These are phyloP conservation scores for Chamaetylas fuelleborni DNA, from an alignment of 2,113 vertebrate species.

Conservation along the genomic window DNA sequence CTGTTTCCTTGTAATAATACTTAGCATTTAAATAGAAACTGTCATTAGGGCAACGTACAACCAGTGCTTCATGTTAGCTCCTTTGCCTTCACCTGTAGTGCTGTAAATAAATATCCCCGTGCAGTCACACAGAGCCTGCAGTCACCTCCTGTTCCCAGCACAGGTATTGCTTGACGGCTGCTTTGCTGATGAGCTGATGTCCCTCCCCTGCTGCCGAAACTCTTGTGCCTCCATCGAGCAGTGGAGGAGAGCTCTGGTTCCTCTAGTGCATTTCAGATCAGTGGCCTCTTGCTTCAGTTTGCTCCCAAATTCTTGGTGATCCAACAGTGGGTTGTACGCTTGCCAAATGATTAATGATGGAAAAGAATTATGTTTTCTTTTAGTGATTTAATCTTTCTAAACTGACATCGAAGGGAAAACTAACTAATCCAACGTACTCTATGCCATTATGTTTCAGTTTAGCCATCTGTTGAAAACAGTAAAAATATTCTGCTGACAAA, in stretches of 20 bases:
- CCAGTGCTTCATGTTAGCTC: neutral
- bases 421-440: neutral
- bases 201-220: slow-evolving; percentile 17
- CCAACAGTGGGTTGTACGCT: neutral
- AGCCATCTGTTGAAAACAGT: neutral
- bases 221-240: neutral
- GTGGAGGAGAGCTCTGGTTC: slow-evolving; percentile 25
- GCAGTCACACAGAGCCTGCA: neutral
- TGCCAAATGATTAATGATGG: neutral
- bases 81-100: neutral
- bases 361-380: neutral
- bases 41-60: slow-evolving; percentile 33
- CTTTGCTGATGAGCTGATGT: slow-evolving; percentile 42
- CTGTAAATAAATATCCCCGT: slow-evolving; percentile 36
- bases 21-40: slow-evolving; percentile 34
- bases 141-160: neutral
- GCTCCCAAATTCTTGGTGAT: neutral
- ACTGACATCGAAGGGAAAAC: neutral
- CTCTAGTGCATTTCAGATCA: slow-evolving; percentile 14
- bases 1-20: slow-evolving; percentile 22
- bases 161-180: slow-evolving; percentile 29
- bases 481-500: slow-evolving; percentile 4
- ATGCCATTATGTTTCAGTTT: neutral
- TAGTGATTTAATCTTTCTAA: neutral
- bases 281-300: neutral